Percentiles rank a stretch among this genome's conserved stretches.
phyloP scores from a whole-genome alignment of 2,113 vertebrate species.

The Pomatostomus ruficeps region DNA sequence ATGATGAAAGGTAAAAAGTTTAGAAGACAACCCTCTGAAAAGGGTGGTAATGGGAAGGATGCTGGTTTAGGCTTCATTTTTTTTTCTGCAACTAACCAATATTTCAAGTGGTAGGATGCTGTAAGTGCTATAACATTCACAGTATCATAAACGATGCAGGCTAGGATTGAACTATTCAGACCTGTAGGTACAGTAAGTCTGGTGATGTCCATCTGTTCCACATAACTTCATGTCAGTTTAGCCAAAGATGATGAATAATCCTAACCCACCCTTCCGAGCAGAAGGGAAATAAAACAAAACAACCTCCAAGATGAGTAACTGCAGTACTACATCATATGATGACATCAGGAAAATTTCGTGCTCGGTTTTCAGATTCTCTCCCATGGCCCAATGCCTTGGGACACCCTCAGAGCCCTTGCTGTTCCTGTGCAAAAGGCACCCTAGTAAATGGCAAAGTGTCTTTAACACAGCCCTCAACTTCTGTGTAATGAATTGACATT shows the following conservation, averaged over 20 bases:
- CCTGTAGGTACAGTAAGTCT: not conserved
- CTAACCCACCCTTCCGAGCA: constrained; percentile 14
- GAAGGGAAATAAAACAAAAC: not conserved
- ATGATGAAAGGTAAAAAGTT: not conserved
- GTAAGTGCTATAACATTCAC: not conserved
- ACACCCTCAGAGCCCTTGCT: not conserved
- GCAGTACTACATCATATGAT: not conserved
- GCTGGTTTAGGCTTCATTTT: not conserved
- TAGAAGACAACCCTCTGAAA: not conserved
- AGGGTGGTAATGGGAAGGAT: not conserved
- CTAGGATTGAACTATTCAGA: not conserved
- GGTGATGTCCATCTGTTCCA: constrained; percentile 6
- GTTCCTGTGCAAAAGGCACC: not conserved
- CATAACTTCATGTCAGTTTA: not conserved
- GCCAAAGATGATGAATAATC: constrained; percentile 6
- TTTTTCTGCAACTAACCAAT: not conserved
- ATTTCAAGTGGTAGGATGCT: not conserved
- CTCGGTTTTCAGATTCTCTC: not conserved
- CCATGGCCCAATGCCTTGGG: not conserved
- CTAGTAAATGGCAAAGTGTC: not conserved
- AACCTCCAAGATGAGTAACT: not conserved
- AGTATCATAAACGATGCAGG: not conserved
- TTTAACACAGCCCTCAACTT: not conserved
- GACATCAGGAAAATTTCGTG: not conserved
- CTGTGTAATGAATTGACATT: not conserved